Conservation (phyloP, 1,140 invertebrate species). For the Diorhabda carinulata region DNA sequence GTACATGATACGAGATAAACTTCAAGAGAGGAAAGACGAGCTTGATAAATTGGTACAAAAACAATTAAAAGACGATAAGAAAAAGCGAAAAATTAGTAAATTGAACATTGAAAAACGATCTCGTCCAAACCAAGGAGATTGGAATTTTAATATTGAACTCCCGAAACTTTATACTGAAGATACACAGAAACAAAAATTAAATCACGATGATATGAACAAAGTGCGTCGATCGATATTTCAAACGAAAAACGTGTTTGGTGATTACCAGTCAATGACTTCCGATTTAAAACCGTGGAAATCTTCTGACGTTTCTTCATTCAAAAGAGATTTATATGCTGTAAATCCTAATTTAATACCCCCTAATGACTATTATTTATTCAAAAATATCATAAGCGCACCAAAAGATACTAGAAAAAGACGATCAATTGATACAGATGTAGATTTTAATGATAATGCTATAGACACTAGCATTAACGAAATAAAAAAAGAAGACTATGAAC, state of each 20-base stretch:
- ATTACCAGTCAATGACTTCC: constrained; percentile 23
- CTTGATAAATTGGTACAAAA: not conserved
- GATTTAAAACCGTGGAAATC: constrained; percentile 28
- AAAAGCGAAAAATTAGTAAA: not conserved
- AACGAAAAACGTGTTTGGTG: constrained; percentile 17
- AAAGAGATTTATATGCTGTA: constrained; percentile 11
- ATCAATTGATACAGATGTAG: constrained; percentile 11
- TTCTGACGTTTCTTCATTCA: constrained; percentile 24
- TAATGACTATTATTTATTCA: not conserved
- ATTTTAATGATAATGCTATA: constrained; percentile 30
- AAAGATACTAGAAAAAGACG: constrained; percentile 9
- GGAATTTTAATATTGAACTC: not conserved
- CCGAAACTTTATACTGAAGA: not conserved
- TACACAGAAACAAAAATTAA: not conserved
- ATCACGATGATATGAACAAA: not conserved
- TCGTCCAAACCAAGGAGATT: not conserved
- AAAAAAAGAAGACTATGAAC: not conserved
- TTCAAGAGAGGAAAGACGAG: not conserved
- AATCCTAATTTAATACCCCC: constrained; percentile 4
- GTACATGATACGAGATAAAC: not conserved
- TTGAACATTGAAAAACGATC: not conserved
- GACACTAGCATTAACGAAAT: constrained; percentile 16
- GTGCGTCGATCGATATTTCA: constrained; percentile 14
- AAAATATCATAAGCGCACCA: constrained; percentile 3
- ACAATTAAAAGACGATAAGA: not conserved